A percentile compares a stretch with the other conserved stretches of the same genome.
These are phyloP conservation scores for Amblyopsis hoosieri DNA, from an alignment of 2,797 vertebrate species.

Conservation along the genomic window DNA sequence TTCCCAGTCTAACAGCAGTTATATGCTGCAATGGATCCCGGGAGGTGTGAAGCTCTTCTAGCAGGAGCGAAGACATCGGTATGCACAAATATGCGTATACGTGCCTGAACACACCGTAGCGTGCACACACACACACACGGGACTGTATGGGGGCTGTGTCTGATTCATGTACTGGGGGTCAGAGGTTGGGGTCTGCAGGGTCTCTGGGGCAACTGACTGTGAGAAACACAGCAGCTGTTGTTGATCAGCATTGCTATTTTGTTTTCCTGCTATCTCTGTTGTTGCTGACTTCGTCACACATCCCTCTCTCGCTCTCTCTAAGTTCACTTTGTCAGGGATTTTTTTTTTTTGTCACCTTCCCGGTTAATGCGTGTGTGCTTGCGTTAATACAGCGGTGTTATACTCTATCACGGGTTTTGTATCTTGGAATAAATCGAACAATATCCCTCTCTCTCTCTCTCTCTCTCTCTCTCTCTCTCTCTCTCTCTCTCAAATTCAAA, in stretches of 20 bases:
- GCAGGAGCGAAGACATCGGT: constrained; percentile 7
- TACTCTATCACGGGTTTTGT: constrained; percentile 14
- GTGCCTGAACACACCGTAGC: constrained; percentile 15
- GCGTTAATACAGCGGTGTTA: constrained; percentile 2
- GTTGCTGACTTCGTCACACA: constrained; percentile 33
- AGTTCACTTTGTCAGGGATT: constrained; percentile 26
- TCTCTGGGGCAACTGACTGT: constrained; percentile 17
- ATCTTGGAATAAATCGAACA: constrained; percentile 26
- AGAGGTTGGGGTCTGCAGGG: constrained; percentile 50
- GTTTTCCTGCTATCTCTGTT: constrained; percentile 23
- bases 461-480: constrained; percentile 12
- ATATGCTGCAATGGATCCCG: constrained; percentile 39
- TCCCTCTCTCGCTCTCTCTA: constrained; percentile 26
- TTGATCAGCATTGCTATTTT: constrained; percentile 31
- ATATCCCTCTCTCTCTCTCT: constrained; percentile 11
- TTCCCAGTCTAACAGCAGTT: constrained; percentile 42
- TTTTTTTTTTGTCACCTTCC: constrained; percentile 41
- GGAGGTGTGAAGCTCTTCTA: constrained; percentile 18
- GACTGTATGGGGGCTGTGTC: constrained; percentile 20
- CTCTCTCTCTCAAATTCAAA: neutral
- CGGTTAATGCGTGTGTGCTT: constrained; percentile 22
- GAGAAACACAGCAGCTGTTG: constrained; percentile 35
- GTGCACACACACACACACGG: constrained; percentile 4
- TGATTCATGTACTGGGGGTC: constrained; percentile 46
- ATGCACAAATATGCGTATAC: constrained; percentile 11